phyloP scores from a whole-genome alignment of 2,888 invertebrate genomes.

The Strigamia crassipes region DNA sequence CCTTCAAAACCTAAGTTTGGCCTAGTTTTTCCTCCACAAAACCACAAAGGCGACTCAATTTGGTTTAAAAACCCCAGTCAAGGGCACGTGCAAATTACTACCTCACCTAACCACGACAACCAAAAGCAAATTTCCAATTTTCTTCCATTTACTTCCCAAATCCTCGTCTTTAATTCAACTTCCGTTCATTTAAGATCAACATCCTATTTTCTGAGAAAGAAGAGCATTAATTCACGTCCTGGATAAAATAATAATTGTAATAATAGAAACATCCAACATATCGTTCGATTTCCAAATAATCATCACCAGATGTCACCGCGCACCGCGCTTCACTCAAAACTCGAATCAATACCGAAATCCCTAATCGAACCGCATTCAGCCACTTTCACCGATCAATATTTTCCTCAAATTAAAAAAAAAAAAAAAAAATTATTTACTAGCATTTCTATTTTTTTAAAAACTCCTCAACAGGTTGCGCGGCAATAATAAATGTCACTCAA shows the following conservation, averaged over 20 bases:
- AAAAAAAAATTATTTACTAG: neutral
- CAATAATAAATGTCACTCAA: neutral
- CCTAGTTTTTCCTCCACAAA: neutral
- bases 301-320: neutral
- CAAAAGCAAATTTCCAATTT: neutral
- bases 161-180: neutral
- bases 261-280: neutral
- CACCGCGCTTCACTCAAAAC: neutral
- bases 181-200: neutral
- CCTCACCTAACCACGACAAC: neutral
- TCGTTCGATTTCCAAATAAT: neutral
- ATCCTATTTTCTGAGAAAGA: neutral
- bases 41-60: neutral
- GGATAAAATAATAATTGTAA: neutral
- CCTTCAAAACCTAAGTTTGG: neutral
- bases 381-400: neutral
- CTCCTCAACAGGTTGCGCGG: neutral
- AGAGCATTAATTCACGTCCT: neutral
- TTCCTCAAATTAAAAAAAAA: neutral
- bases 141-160: neutral
- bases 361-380: neutral
- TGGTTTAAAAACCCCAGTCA: neutral
- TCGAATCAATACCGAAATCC: neutral
- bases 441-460: neutral
- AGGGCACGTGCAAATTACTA: neutral